Evolutionary conservation across 2,797 vertebrate genomes (phyloP).

Genomic region (Labeo calbasu): DNA sequence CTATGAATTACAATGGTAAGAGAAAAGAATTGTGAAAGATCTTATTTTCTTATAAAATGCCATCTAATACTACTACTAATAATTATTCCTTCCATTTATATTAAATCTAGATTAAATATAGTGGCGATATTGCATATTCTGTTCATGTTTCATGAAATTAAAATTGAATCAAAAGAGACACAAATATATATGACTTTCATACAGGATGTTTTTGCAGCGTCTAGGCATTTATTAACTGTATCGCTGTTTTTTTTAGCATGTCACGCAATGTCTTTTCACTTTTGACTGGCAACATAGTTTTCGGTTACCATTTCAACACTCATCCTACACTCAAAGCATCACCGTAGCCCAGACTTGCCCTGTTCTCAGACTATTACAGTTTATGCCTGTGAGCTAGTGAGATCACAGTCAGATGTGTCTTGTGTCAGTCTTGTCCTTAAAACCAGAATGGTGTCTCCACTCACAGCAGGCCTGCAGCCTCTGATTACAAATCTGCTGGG

Average conservation of each 20-base stretch:
- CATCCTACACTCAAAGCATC: slow-evolving; percentile 3
- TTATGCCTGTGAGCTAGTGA: slow-evolving; percentile 27
- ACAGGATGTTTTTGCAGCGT: background rate
- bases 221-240: background rate
- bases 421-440: background rate
- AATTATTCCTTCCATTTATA: background rate
- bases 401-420: slow-evolving; percentile 46
- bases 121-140: background rate
- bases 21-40: slow-evolving; percentile 24
- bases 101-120: background rate
- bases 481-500: slow-evolving; percentile 24
- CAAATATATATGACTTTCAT: background rate
- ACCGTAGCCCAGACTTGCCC: background rate
- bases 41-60: slow-evolving; percentile 1
- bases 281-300: background rate
- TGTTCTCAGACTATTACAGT: background rate
- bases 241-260: background rate
- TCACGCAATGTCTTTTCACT: background rate
- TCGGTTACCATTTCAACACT: background rate
- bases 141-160: background rate
- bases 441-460: background rate
- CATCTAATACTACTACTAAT: background rate
- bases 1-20: slow-evolving; percentile 95
- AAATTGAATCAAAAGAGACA: background rate
- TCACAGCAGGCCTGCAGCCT: slow-evolving; percentile 18